Base-by-base conservation (phyloP, 2,888 invertebrate genomes). In the Sarcophaga carnaria region DNA sequence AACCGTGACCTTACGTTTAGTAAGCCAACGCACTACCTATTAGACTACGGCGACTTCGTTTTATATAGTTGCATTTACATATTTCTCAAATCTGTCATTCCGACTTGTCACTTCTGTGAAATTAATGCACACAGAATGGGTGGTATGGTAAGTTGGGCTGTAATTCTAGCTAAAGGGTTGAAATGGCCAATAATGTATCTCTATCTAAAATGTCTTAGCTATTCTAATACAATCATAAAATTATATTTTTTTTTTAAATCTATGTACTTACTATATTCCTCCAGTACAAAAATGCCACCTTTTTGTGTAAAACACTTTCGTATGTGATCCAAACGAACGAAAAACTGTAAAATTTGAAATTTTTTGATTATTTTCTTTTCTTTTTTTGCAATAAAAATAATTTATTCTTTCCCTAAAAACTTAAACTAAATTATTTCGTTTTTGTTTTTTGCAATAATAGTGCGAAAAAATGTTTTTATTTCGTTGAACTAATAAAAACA, bases 261-360 rank as follows among this genome's bases (percentile, higher is more conserved):
- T 17, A 20, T 14, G 12, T 89, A 97, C 99, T 98, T 96, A 99
- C 99, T 99, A 95, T 97, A 99, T 96, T 99, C 99, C 95, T 99
- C 99, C 94, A 99, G 96, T 93, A 99, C 97, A 95, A 99, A 99
- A 94, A 99, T 97, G 94, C 98, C 99, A 93, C 99, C 99, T 94
- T 99, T 99, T 94, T 98, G 98, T 87, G 99, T 99, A 95, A 99
- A 99, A 95, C 99, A 99, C 95, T 99, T 99, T 94, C 99, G 96
- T 94, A 99, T 99, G 95, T 99, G 99, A 95, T 98, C 97, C 95
- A 99, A 96, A 94, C 99, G 97, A 94, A 99, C 98, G 95, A 99
- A 99, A 95, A 99, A 99, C 99, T 99, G 97, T 92, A 98, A 97
- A 74, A 85, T 64, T 78, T 70, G 49, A 20, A 78, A 71, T 63